These are phyloP conservation scores for Propsilocerus akamusi DNA, from an alignment of 1,140 invertebrate genomes.

Conservation along the genomic window DNA sequence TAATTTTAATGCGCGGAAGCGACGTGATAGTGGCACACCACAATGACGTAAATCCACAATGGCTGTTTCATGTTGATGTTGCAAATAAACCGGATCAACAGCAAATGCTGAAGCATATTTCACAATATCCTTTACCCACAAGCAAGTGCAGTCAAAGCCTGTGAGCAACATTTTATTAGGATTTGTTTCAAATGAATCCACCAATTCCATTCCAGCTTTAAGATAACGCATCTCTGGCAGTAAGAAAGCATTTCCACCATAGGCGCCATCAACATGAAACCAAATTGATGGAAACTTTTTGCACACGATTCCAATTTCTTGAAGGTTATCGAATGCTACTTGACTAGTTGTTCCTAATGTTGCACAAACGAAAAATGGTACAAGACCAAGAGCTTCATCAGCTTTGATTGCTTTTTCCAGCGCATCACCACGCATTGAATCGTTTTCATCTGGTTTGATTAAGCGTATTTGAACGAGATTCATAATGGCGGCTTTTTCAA, in stretches of 20 bases:
- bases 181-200: constrained; percentile 82
- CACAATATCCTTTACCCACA: constrained; percentile 73
- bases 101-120: constrained; percentile 69
- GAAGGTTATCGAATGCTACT: constrained; percentile 65
- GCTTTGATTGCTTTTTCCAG: constrained; percentile 51
- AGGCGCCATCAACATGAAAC: constrained; percentile 62
- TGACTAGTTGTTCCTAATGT: constrained; percentile 66
- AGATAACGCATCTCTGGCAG: constrained; percentile 62
- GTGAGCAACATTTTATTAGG: constrained; percentile 84
- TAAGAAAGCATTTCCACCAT: constrained; percentile 69
- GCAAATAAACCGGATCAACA: constrained; percentile 81
- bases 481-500: constrained; percentile 90
- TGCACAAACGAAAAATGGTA: constrained; percentile 72
- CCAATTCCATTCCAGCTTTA: constrained; percentile 61
- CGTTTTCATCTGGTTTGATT: constrained; percentile 70
- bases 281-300: constrained; percentile 41
- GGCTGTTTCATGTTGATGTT: constrained; percentile 50
- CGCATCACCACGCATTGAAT: constrained; percentile 52
- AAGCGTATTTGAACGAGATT: constrained; percentile 72
- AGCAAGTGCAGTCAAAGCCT: constrained; percentile 76
- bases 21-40: constrained; percentile 71
- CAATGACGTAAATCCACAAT: constrained; percentile 79
- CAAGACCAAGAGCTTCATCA: constrained; percentile 56
- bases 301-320: constrained; percentile 65
- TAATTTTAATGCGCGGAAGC: constrained; percentile 72